Evolutionary conservation across 2,113 vertebrate genomes (phyloP), one percentile per base, ranked within the genome.

Genomic region (Ibidorhyncha struthersii): DNA sequence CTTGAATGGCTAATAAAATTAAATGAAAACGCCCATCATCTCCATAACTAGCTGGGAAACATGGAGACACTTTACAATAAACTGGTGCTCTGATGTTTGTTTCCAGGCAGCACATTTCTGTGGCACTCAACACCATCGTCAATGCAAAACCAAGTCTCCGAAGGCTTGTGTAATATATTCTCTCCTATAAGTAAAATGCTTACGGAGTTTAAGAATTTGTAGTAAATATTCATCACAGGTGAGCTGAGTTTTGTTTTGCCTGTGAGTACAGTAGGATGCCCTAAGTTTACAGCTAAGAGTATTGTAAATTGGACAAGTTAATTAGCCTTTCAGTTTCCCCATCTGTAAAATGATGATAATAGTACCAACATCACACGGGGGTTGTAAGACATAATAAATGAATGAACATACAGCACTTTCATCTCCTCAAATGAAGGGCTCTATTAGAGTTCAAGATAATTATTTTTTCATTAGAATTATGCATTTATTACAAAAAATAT

Each of bases 361-460:
- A 94, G 53, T 83, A 91, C 84, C 81, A 91, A 80, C 62, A 87
- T 95, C 95, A 93, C 94, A 96, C 7, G 16, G 50, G 73, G 70
- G 77, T 80, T 49, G 8, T 97, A 94, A 96, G 87, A 77, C 74
- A 91, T 94, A 95, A 94, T 91, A 72, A 97, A 90, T 66, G 88
- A 89, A 90, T 72, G 70, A 91, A 87, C 63, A 26, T 93, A 90
- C 67, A 84, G 50, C 74, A 77, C 78, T 96, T 94, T 94, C 89
- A 91, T 93, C 89, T 94, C 66, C 55, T 91, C 18, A 93, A 91
- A 95, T 97, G 74, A 96, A 96, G 82, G 83, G 81, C 61, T 94
- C 70, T 95, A 84, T 95, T 89, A 96, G 96, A 97, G 89, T 94
- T 91, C 86, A 95, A 97, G 86, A 91, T 95, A 65, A 67, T 96